Percentiles rank a stretch among this genome's conserved stretches.
Conservation (phyloP, 2,797 vertebrate species). For the Odontamblyopus lacepedii region DNA sequence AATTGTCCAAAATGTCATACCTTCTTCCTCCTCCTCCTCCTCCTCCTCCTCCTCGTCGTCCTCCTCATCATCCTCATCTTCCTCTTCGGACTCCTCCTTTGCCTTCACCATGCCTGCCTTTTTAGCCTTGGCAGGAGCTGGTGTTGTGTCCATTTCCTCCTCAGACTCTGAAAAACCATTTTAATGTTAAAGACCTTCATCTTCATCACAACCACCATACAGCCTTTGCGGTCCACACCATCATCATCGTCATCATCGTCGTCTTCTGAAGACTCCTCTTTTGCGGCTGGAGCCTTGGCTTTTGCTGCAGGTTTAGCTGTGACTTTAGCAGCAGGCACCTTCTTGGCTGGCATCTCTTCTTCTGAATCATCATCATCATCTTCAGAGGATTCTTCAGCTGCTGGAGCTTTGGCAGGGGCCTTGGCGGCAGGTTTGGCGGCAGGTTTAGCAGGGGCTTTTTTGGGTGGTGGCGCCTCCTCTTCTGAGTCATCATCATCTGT, state of each 20-base stretch:
- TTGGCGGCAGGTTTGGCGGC: background rate
- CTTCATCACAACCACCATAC: conserved; percentile 17
- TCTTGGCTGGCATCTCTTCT: conserved; percentile 49
- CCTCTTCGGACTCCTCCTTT: conserved; percentile 87
- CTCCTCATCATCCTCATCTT: conserved; percentile 87
- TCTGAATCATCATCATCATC: conserved; percentile 71
- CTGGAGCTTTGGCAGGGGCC: background rate
- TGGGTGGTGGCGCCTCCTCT: background rate
- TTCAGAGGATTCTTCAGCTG: conserved; percentile 16
- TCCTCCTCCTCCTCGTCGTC: conserved; percentile 87
- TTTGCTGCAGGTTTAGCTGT: conserved; percentile 34
- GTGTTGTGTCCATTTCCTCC: conserved; percentile 90
- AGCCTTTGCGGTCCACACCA: conserved; percentile 24
- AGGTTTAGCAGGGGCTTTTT: background rate
- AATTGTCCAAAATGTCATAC: background rate
- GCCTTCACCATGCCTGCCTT: conserved; percentile 85
- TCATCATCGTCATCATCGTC: conserved; percentile 56
- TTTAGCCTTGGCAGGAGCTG: conserved; percentile 80
- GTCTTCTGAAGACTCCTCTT: conserved; percentile 55
- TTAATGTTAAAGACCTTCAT: rapidly evolving
- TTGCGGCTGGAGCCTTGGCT: conserved; percentile 54
- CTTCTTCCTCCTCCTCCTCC: conserved; percentile 83
- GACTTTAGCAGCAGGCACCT: conserved; percentile 64
- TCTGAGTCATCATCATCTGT: conserved; percentile 69
- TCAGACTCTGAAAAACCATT: conserved; percentile 80